Base-by-base conservation (phyloP, 2,888 invertebrate species). In the Acrobeloides nanus region DNA sequence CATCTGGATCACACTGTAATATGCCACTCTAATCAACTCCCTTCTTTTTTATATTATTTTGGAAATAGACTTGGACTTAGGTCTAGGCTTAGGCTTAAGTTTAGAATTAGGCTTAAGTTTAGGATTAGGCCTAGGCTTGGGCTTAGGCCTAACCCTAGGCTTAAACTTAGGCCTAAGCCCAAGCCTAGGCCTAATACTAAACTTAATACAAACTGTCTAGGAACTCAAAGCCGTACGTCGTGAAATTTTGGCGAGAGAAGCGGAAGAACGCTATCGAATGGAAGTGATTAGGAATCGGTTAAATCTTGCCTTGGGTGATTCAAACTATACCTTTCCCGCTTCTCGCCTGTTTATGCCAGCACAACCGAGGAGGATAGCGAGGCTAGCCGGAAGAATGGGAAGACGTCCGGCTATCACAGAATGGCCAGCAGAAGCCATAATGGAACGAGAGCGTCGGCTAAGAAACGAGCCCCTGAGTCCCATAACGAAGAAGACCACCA, bases 281-380 rank as follows among this genome's bases (percentile, higher is more conserved):
- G 58, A 43, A 33, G 44, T 56, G 12, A 48, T 61, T 15, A 25
- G 58, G 8, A 56, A 59, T 35, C 53, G 53, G 8, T 38, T 56
- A 20, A 44, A 40, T 23, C 35, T 56, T 38, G 47, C 53, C 12
- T 23, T 56, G 23, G 53, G 52, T 6, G 21, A 17, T 23, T 27
- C 51, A n/a, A n/a, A n/a, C n/a, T n/a, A n/a, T n/a, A n/a, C n/a
- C n/a, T n/a, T n/a, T n/a, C n/a, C n/a, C n/a, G n/a, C n/a, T n/a
- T n/a, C n/a, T n/a, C n/a, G n/a, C n/a, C n/a, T n/a, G n/a, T n/a
- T n/a, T n/a, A n/a, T 29, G 12, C 29, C 29, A 15, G 10, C 29
- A 10, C 15, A 10, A 10, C 29, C 29, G 29, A 10, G 29, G 12
- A 10, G 29, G 3, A 39, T 39, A 12, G 40, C 40, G 15, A 12